Percentiles rank a stretch among this genome's conserved stretches.
phyloP scores from a whole-genome alignment of 2,113 vertebrate genomes.

The Datnioides undecimradiatus region DNA sequence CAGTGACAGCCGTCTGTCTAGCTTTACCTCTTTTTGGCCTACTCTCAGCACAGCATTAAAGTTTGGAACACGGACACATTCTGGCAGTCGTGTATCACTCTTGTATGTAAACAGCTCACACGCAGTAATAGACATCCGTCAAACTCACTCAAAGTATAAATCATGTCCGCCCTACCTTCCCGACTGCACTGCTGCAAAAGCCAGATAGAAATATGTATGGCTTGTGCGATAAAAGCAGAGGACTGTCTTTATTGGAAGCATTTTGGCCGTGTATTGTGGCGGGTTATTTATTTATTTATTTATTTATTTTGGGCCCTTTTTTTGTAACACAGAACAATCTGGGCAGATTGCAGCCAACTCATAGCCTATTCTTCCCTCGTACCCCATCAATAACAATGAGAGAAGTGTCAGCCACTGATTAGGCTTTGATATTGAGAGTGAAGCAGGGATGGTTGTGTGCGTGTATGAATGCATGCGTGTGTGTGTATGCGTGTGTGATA shows the following conservation, averaged over 20 bases:
- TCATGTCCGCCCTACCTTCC: constrained; percentile 20
- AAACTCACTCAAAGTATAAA: constrained; percentile 59
- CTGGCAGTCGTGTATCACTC: constrained; percentile 46
- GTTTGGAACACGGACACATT: constrained; percentile 32
- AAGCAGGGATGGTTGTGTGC: constrained; percentile 17
- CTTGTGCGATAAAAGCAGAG: constrained; percentile 16
- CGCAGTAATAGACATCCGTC: constrained; percentile 56
- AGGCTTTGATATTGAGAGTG: constrained; percentile 58
- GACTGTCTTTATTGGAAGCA: constrained; percentile 30
- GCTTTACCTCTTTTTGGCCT: not conserved
- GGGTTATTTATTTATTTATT: not conserved
- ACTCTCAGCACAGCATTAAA: not conserved
- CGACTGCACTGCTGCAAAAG: constrained; percentile 29
- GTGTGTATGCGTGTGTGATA: not conserved
- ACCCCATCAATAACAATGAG: constrained; percentile 71
- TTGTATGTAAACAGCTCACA: constrained; percentile 47
- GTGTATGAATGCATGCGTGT: not conserved
- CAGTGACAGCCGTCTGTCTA: not conserved
- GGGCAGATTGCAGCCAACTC: constrained; percentile 39
- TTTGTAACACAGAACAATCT: constrained; percentile 27
- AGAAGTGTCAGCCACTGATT: constrained; percentile 68
- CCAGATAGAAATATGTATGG: constrained; percentile 54
- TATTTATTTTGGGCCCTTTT: constrained; percentile 3
- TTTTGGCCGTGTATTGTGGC: constrained; percentile 32
- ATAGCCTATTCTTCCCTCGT: constrained; percentile 41